These are phyloP conservation scores for Salarias fasciatus DNA, from an alignment of 2,797 vertebrate genomes.

Conservation along the genomic window DNA sequence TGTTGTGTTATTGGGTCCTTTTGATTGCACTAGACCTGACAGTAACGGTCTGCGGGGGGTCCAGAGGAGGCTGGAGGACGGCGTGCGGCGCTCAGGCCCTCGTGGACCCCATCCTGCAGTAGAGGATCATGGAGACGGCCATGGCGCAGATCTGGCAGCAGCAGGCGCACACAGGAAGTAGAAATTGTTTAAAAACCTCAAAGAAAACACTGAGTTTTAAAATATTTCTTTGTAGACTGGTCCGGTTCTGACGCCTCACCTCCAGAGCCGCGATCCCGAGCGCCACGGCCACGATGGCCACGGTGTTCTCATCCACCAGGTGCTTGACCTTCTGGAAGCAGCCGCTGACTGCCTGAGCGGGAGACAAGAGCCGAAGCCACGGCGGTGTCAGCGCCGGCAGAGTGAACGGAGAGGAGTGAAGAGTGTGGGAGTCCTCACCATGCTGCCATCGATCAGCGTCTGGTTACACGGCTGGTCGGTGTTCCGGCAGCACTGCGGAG, in stretches of 20 bases:
- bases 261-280: conserved; percentile 83
- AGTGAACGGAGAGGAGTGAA: not conserved
- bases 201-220: too few relatives aligned
- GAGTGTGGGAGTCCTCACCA: conserved; percentile 20
- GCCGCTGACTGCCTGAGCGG: conserved; percentile 61
- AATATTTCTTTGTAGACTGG: too few relatives aligned
- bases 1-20: conserved; percentile 35
- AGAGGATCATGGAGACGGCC: conserved; percentile 80
- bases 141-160: conserved; percentile 81
- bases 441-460: fast-evolving
- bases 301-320: conserved; percentile 73
- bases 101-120: conserved; percentile 70
- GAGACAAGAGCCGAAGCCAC: not conserved
- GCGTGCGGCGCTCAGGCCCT: conserved; percentile 9
- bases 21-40: conserved; percentile 52
- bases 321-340: conserved; percentile 74
- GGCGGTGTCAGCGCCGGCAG: too few relatives aligned
- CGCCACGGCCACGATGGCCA: conserved; percentile 78
- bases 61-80: not conserved
- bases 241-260: conserved; percentile 63
- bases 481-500: conserved; percentile 69
- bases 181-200: too few relatives aligned
- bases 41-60: conserved; percentile 4
- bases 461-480: fast-evolving
- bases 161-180: too few relatives aligned